Base-by-base conservation (phyloP, 2,888 invertebrate genomes). In the Phyto melanocephala region DNA sequence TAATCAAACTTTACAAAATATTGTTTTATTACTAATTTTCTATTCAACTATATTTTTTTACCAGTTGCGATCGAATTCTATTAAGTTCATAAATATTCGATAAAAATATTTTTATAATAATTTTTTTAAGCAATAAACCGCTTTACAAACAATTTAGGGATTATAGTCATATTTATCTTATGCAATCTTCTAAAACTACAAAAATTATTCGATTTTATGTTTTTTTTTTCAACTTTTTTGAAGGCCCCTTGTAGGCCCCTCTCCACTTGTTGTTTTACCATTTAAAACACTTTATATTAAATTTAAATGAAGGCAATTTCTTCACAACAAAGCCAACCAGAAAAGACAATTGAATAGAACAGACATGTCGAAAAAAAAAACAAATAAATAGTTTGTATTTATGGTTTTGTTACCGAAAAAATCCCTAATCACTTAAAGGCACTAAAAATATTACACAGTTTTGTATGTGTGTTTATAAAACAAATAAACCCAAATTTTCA, bases 401-500 rank as follows among this genome's bases (percentile, higher is more conserved):
- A 67, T 58, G 47, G 24, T 67, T 40, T 45, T 28, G 8, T 47
- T 65, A 42, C 6, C 52, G 3, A 28, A 40, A 8, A 63, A 74
- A 62, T 71, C 24, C 74, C 80, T 68, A 54, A 74, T 63, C 68
- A 68, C 45, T 45, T 40, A 8, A n/a, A 37, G 56, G 42, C 42
- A 35, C 60, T 15, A 20, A 62, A 67, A 60, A 22, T 37, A 37
- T 45, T 52, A 58, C 58, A 72, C 22, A 28, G 28, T 11, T 50
- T 60, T 75, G 13, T 60, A 8, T 24, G 22, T 58, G 17, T 74
- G 52, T 81, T 74, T 70, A 78, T 28, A 58, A 54, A 75, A 68
- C 70, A 82, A 70, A 78, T 60, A 75, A 62, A 50, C 56, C 45
- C 13, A 42, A 45, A 60, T 50, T 37, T 58, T 65, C 65, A 82